These are phyloP conservation scores for Drosophila insularis DNA, from an alignment of 1,140 invertebrate genomes.

Conservation along the genomic window DNA sequence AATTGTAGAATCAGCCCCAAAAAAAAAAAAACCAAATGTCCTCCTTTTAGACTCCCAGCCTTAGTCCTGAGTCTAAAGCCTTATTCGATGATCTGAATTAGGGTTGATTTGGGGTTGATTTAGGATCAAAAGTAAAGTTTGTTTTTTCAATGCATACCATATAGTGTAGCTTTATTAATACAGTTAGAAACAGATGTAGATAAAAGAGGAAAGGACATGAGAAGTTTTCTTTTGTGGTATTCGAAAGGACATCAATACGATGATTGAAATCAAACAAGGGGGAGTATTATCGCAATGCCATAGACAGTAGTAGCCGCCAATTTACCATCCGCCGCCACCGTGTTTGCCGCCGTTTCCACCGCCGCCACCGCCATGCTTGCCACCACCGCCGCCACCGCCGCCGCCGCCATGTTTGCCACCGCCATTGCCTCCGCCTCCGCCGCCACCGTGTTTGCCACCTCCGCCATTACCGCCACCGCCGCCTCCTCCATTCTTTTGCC, in stretches of 20 bases:
- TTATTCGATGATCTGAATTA: too few species aligned
- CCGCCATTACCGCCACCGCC: constrained; percentile 29
- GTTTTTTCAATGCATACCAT: constrained; percentile 1
- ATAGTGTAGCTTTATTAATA: constrained; percentile 15
- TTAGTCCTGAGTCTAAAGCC: too few species aligned
- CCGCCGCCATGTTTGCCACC: constrained; percentile 1
- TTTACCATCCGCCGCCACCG: not conserved
- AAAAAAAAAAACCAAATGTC: too few species aligned
- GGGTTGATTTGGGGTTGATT: too few species aligned
- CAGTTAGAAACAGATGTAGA: constrained; percentile 16
- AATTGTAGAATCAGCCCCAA: too few species aligned
- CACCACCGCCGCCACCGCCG: constrained; percentile 2
- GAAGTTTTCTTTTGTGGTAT: not conserved
- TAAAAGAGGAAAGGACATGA: not conserved
- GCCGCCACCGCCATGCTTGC: constrained; percentile 1
- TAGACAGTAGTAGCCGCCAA: not conserved
- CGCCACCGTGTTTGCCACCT: constrained; percentile 19
- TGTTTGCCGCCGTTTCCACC: not conserved
- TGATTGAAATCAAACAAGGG: not conserved
- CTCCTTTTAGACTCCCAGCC: too few species aligned
- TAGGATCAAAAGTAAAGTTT: too few species aligned
- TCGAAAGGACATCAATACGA: not conserved
- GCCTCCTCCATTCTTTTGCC: constrained; percentile 20
- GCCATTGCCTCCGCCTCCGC: constrained; percentile 22
- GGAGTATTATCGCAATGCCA: not conserved